phyloP scores from a whole-genome alignment of 2,113 vertebrate species.

The Dromaius novaehollandiae region DNA sequence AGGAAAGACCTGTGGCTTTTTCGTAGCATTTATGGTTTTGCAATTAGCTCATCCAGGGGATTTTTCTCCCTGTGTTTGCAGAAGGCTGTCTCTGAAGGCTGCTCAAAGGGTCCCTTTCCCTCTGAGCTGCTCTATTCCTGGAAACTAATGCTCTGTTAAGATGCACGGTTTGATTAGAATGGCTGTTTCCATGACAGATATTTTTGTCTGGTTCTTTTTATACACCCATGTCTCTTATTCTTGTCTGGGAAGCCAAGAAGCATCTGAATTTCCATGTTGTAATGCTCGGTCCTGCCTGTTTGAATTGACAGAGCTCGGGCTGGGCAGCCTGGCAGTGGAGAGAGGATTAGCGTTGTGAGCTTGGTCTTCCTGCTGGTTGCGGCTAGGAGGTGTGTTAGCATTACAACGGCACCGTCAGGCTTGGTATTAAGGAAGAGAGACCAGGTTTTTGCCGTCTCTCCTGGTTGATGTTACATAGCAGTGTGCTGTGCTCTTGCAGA shows the following conservation, averaged over 20 bases:
- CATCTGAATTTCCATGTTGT: background rate
- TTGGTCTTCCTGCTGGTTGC: accelerated
- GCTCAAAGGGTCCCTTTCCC: background rate
- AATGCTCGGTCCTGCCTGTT: background rate
- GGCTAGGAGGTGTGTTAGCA: too few species aligned
- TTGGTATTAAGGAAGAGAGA: background rate
- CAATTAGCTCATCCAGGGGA: background rate
- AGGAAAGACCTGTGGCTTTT: background rate
- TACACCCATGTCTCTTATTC: accelerated
- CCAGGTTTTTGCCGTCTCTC: background rate
- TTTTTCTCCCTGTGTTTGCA: background rate
- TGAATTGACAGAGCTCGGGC: background rate
- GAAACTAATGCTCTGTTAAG: background rate
- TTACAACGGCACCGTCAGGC: too few species aligned
- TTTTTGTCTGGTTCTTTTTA: background rate
- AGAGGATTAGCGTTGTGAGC: background rate
- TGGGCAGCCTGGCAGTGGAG: background rate
- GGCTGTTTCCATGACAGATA: background rate
- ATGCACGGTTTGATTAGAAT: background rate
- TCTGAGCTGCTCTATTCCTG: background rate
- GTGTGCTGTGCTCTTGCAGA: background rate
- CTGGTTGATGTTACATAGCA: too few species aligned
- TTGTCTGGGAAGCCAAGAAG: background rate
- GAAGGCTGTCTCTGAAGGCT: background rate
- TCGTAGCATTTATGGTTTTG: background rate